A percentile compares a stretch with the other conserved stretches of the same genome.
Conservation (phyloP, 2,113 vertebrate species). For the Emydocephalus ijimae region DNA sequence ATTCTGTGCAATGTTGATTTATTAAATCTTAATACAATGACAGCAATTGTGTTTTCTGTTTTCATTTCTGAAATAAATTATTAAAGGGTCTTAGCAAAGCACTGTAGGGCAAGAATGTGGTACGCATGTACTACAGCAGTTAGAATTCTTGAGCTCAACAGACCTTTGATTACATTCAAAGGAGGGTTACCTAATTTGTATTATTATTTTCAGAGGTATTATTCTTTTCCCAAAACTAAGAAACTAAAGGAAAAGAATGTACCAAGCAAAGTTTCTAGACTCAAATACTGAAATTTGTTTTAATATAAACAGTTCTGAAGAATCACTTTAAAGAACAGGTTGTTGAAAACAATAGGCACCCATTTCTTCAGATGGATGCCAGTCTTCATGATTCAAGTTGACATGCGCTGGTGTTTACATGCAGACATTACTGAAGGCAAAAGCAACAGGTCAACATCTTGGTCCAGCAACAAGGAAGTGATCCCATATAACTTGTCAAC, state of each 20-base stretch:
- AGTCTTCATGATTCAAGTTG: background rate
- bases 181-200: background rate
- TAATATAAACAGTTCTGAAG: background rate
- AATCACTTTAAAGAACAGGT: background rate
- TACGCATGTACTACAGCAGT: background rate
- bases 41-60: background rate
- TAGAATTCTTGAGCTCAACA: background rate
- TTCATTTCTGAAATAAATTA: background rate
- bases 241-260: background rate
- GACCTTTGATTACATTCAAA: background rate
- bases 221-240: background rate
- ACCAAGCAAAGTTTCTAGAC: background rate
- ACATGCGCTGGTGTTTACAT: rapidly evolving
- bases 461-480: conserved; percentile 14
- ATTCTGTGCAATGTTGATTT: background rate
- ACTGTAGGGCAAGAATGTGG: background rate
- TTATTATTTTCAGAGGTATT: background rate
- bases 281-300: background rate
- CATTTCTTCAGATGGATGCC: background rate
- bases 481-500: background rate
- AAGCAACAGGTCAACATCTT: background rate
- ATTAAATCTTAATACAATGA: background rate
- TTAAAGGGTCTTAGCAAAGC: background rate
- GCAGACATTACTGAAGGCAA: conserved; percentile 1
- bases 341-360: background rate